Evolutionary conservation across 1,140 invertebrate species (phyloP).

Genomic region (Batillaria attramentaria): DNA sequence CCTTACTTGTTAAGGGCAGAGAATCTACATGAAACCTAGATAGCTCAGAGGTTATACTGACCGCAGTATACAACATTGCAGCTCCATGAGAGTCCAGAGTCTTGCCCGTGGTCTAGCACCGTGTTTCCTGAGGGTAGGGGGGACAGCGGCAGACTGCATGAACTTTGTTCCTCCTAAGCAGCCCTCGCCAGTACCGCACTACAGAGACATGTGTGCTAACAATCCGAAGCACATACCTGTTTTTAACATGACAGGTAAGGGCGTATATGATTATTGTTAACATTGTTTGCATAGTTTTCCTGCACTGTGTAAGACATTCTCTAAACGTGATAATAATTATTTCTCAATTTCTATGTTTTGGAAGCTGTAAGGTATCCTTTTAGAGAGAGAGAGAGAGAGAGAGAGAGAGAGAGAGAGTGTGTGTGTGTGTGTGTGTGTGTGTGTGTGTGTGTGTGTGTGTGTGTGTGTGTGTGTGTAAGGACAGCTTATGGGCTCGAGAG

Average conservation of each 20-base stretch:
- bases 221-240: neutral
- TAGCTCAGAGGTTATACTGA: no score
- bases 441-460: neutral
- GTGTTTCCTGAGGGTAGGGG: constrained; percentile 59
- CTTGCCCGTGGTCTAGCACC: constrained; percentile 57
- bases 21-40: neutral
- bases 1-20: neutral
- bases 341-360: neutral
- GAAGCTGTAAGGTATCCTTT: neutral
- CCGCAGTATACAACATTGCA: neutral
- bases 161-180: constrained; percentile 8
- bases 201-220: neutral
- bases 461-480: neutral
- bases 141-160: constrained; percentile 56
- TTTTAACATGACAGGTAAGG: constrained; percentile 13
- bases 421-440: constrained; percentile 2
- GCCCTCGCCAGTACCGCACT: neutral
- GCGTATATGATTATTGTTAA: neutral
- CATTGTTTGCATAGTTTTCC: neutral
- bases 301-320: no score
- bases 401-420: no score
- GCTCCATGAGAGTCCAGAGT: constrained; percentile 37
- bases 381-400: no score
- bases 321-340: neutral
- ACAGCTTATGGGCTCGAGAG: no score